Evolutionary conservation across 2,113 vertebrate genomes (phyloP), one percentile per base, ranked within the genome.

Genomic region (Falco punctatus): DNA sequence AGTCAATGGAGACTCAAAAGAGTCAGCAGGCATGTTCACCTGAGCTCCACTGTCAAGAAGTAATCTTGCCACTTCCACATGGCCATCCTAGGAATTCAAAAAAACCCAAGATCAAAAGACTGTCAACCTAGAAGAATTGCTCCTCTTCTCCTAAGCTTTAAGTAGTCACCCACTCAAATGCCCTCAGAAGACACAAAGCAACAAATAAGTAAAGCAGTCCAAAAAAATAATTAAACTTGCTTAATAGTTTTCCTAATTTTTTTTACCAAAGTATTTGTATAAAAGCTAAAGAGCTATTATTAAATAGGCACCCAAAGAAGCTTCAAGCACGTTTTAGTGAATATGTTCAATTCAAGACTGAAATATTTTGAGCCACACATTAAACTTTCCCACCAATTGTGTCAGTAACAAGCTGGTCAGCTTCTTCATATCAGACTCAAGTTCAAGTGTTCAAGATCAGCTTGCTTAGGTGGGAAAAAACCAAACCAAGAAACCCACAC

Each of bases 11-110:
- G 99, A 99, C 98, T 99, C 99, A 16, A 99, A 99, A 9, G 99
- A 99, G 97, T 99, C 99, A 1, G 99, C 99, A 55, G 99, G 99
- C 99, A 99, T 99, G 98, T 99, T 99, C 96, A 99, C 99, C 97
- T 99, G 99, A 35, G 99, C 99, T 19, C 99, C 99, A 18, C 99
- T 99, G 98, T 99, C 99, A 95, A 99, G 98, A 91, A 99, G 99
- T 85, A 99, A 98, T 78, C 99, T 98, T 27, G 99, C 99, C 94
- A 99, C 99, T 98, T 99, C 99, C 96, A 99, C 99, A 82, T 99
- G 99, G 88, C 99, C 99, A 70, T 99, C 99, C 99, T 99, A 97
- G 48, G 83, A 81, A 87, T 15, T 13, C 5, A 75, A 95, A 79
- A 66, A 22, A 65, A 72, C 6, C 10, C 28, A 38, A 38, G 27